phyloP scores from a whole-genome alignment of 1,140 invertebrate genomes.

The Armadillidium nasatum region DNA sequence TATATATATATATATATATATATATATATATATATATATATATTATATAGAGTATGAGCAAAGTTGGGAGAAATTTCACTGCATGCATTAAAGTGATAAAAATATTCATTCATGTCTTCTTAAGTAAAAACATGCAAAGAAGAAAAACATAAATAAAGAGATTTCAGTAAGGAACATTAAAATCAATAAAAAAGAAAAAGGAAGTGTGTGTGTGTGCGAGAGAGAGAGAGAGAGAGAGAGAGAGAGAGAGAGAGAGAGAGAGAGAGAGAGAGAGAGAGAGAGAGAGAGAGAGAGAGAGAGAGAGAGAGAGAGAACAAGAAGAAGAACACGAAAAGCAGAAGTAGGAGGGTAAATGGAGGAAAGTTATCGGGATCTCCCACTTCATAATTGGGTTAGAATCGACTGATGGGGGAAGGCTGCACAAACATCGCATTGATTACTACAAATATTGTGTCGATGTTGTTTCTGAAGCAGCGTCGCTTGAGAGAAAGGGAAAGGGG shows the following conservation, averaged over 20 bases:
- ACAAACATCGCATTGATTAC: slow-evolving; percentile 3
- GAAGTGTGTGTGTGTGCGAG: too few relatives aligned
- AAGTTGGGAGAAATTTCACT: too few relatives aligned
- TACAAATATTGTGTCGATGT: slow-evolving; percentile 4
- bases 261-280: slow-evolving; percentile 30
- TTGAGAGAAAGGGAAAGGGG: too few relatives aligned
- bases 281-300: slow-evolving; percentile 17
- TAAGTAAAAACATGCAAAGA: too few relatives aligned
- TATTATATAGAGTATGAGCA: too few relatives aligned
- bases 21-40: too few relatives aligned
- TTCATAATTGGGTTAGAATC: slow-evolving; percentile 4
- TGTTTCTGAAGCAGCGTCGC: neutral
- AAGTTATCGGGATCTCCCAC: slow-evolving; percentile 7
- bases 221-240: slow-evolving; percentile 27
- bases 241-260: slow-evolving; percentile 28
- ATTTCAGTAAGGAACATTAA: too few relatives aligned
- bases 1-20: too few relatives aligned
- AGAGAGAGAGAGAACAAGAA: neutral
- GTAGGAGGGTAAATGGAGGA: slow-evolving; percentile 7
- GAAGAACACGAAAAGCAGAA: neutral
- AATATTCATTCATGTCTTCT: too few relatives aligned
- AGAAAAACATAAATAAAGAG: too few relatives aligned
- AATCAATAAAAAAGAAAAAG: too few relatives aligned
- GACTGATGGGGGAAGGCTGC: neutral
- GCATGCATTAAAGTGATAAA: too few relatives aligned